Conservation (phyloP, 2,888 invertebrate genomes). For the Schrankia costaestrigalis region DNA sequence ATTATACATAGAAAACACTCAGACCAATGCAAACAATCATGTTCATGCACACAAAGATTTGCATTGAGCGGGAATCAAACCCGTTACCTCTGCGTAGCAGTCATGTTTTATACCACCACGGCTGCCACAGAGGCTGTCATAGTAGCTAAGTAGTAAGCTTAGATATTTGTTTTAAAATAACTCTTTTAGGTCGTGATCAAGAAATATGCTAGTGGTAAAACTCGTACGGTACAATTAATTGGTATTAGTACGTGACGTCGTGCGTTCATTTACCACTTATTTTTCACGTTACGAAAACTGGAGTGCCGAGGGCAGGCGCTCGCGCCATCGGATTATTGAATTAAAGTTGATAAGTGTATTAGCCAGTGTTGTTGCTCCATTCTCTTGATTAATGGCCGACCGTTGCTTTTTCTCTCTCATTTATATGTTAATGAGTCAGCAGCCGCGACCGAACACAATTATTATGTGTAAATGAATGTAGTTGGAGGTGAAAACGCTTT, state of each 20-base stretch:
- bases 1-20: too few relatives aligned
- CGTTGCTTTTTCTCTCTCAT: constrained; percentile 78
- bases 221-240: constrained; percentile 62
- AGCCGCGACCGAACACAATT: constrained; percentile 67
- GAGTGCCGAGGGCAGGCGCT: constrained; percentile 55
- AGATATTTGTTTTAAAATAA: too few relatives aligned
- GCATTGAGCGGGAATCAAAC: too few relatives aligned
- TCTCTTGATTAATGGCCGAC: constrained; percentile 73
- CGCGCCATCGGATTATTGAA: constrained; percentile 69
- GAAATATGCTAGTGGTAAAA: background rate
- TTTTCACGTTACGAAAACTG: constrained; percentile 70
- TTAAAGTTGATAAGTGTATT: constrained; percentile 80
- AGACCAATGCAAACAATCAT: too few relatives aligned
- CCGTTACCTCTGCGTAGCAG: too few relatives aligned
- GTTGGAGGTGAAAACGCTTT: constrained; percentile 57
- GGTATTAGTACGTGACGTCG: constrained; percentile 67
- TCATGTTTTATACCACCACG: too few relatives aligned
- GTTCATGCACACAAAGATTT: too few relatives aligned
- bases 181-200: too few relatives aligned
- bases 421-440: constrained; percentile 76
- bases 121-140: too few relatives aligned
- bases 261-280: constrained; percentile 67
- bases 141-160: too few relatives aligned
- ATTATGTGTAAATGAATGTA: constrained; percentile 70
- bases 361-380: constrained; percentile 75